phyloP scores from a whole-genome alignment of 2,888 invertebrate genomes.

The Melangyna quadrimaculata region DNA sequence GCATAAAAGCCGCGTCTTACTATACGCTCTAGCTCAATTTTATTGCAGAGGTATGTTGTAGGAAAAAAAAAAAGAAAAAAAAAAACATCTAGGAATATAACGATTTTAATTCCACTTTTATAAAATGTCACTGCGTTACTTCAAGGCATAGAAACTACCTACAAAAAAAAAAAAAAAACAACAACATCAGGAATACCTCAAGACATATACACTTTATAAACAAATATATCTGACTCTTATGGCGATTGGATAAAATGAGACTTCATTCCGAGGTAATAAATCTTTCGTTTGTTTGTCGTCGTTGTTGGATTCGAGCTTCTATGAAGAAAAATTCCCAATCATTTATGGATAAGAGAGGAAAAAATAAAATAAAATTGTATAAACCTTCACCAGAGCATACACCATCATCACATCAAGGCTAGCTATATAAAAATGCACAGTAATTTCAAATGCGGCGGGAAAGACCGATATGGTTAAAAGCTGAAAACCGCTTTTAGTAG shows the following conservation, averaged over 20 bases:
- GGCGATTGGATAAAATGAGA: slow-evolving; percentile 62
- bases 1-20: neutral
- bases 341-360: slow-evolving; percentile 43
- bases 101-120: slow-evolving; percentile 45
- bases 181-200: slow-evolving; percentile 29
- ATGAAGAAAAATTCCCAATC: slow-evolving; percentile 60
- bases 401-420: slow-evolving; percentile 38
- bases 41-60: neutral
- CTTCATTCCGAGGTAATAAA: slow-evolving; percentile 66
- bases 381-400: slow-evolving; percentile 35
- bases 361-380: slow-evolving; percentile 15
- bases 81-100: slow-evolving; percentile 1
- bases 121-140: slow-evolving; percentile 40
- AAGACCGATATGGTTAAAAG: slow-evolving; percentile 65
- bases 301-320: slow-evolving; percentile 42
- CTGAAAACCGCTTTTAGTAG: slow-evolving; percentile 62
- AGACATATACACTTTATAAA: slow-evolving; percentile 6
- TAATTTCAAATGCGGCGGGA: slow-evolving; percentile 56
- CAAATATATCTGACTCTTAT: slow-evolving; percentile 25
- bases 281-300: slow-evolving; percentile 57
- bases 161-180: neutral
- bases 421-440: slow-evolving; percentile 33
- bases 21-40: slow-evolving; percentile 8
- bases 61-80: no score
- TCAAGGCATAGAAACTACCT: neutral